Evolutionary conservation across 1,140 invertebrate species (phyloP).

Genomic region (Orius laevigatus): DNA sequence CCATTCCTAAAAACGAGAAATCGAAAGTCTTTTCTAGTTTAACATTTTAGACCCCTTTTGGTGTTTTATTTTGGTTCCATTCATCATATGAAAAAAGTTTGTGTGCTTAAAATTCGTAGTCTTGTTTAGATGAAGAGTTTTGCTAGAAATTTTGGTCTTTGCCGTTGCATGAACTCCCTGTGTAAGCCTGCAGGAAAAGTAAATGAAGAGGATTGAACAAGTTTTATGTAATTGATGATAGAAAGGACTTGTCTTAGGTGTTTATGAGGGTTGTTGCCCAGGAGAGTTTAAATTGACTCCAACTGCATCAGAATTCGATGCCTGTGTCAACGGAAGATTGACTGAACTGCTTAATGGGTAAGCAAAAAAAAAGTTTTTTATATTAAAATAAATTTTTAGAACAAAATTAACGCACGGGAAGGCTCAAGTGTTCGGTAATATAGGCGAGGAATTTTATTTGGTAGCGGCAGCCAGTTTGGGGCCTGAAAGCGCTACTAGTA

Average conservation of each 20-base stretch:
- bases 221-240: neutral
- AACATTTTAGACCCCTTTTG: too few relatives aligned
- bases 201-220: too few relatives aligned
- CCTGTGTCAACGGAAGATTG: conserved; percentile 5
- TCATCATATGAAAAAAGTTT: too few relatives aligned
- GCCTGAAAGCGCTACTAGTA: conserved; percentile 24
- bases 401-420: conserved; percentile 1
- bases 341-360: conserved; percentile 11
- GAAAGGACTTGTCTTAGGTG: conserved; percentile 12
- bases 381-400: neutral
- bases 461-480: conserved; percentile 34
- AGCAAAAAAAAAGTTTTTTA: too few relatives aligned
- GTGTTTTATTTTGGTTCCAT: too few relatives aligned
- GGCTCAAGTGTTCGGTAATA: conserved; percentile 30
- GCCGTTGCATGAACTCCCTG: too few relatives aligned
- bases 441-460: conserved; percentile 15
- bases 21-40: too few relatives aligned
- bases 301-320: conserved; percentile 3
- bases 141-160: too few relatives aligned
- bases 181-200: too few relatives aligned
- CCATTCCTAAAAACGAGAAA: too few relatives aligned
- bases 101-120: too few relatives aligned
- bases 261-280: conserved; percentile 10
- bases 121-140: too few relatives aligned
- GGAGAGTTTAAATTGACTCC: neutral